Conservation (phyloP, 2,888 invertebrate genomes). For the Sceliomorpha sp. region DNA sequence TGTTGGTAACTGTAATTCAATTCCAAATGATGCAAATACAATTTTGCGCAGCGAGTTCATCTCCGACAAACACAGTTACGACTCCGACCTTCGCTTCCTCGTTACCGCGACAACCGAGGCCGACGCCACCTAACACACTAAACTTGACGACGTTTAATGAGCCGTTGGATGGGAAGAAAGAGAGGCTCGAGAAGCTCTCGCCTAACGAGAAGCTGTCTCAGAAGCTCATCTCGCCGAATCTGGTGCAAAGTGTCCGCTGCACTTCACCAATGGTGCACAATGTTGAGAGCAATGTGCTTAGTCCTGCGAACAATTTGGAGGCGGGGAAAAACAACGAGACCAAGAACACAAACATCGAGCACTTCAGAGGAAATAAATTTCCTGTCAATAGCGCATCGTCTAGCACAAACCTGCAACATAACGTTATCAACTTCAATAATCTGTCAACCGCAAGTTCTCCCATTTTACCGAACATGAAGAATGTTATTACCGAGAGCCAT, state of each 20-base stretch:
- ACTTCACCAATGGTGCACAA: constrained; percentile 77
- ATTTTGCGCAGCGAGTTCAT: constrained; percentile 62
- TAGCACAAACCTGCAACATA: constrained; percentile 72
- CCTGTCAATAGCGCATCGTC: constrained; percentile 66
- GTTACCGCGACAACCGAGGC: constrained; percentile 84
- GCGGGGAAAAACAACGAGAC: constrained; percentile 54
- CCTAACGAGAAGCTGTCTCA: constrained; percentile 73
- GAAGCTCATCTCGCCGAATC: constrained; percentile 75
- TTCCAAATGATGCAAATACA: not conserved
- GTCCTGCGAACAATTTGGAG: constrained; percentile 63
- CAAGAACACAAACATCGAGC: constrained; percentile 62
- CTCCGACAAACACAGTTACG: constrained; percentile 78
- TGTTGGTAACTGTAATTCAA: too few relatives aligned
- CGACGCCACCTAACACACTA: constrained; percentile 91
- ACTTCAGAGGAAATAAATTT: constrained; percentile 69
- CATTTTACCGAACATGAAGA: constrained; percentile 65
- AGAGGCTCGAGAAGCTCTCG: constrained; percentile 66
- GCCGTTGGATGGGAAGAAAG: constrained; percentile 71
- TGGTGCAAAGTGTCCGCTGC: constrained; percentile 76
- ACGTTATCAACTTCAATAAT: constrained; percentile 69
- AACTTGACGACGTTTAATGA: constrained; percentile 84
- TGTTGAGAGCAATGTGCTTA: constrained; percentile 75
- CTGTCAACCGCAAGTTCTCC: constrained; percentile 67
- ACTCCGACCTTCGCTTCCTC: constrained; percentile 82
- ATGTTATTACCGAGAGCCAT: constrained; percentile 62